Conservation (phyloP, 2,888 invertebrate genomes). For the Erannis defoliaria region DNA sequence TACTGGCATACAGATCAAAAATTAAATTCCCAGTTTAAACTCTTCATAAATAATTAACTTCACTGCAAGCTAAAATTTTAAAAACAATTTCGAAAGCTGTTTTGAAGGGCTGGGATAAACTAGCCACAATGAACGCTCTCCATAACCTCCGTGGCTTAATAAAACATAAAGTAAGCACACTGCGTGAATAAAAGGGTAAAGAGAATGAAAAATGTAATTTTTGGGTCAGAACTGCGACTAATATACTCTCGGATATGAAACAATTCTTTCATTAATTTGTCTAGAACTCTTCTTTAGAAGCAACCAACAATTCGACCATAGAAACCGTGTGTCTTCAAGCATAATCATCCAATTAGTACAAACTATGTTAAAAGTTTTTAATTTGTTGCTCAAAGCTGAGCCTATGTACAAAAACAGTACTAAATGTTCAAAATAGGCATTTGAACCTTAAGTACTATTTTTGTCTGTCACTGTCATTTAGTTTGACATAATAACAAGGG, state of each 20-base stretch:
- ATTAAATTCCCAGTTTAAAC: not conserved
- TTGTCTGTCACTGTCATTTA: too few relatives aligned
- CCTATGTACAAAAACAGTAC: too few relatives aligned
- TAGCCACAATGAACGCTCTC: constrained; percentile 12
- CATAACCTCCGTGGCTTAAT: constrained; percentile 22
- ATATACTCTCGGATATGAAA: not conserved
- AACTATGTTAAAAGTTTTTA: too few relatives aligned
- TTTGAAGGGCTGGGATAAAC: constrained; percentile 6
- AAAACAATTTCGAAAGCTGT: constrained; percentile 7
- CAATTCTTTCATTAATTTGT: not conserved
- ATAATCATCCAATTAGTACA: too few relatives aligned
- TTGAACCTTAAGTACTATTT: too few relatives aligned
- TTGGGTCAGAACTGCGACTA: constrained; percentile 13
- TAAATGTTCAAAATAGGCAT: too few relatives aligned
- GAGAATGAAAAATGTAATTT: constrained; percentile 41
- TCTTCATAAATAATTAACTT: not conserved
- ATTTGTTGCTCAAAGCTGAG: too few relatives aligned
- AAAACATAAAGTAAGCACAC: constrained; percentile 34
- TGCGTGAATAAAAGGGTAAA: constrained; percentile 47
- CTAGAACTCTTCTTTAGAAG: too few relatives aligned
- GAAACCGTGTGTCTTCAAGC: too few relatives aligned
- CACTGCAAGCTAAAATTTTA: not conserved
- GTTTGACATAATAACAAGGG: too few relatives aligned
- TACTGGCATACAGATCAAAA: too few relatives aligned
- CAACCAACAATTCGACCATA: too few relatives aligned